Conservation (phyloP, 2,113 vertebrate species). For the Aramus guarauna region DNA sequence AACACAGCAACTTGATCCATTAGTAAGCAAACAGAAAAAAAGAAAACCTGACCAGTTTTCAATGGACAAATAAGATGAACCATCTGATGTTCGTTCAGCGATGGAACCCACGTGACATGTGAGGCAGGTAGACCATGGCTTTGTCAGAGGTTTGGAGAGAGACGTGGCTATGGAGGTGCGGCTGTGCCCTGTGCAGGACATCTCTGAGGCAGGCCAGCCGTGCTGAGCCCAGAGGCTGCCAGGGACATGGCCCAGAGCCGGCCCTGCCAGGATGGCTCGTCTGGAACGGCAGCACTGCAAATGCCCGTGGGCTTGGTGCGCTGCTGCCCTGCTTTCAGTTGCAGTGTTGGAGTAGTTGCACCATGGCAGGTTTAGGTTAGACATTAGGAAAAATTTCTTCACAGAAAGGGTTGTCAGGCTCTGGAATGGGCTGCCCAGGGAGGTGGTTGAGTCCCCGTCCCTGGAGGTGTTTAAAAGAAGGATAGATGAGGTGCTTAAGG, state of each 20-base stretch:
- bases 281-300: neutral
- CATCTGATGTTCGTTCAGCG: neutral
- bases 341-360: neutral
- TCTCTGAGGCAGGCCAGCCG: neutral
- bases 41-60: neutral
- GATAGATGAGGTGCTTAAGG: too few species aligned
- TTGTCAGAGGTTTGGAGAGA: neutral
- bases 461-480: too few species aligned
- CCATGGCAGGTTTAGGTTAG: too few species aligned
- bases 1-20: neutral
- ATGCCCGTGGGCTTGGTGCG: neutral
- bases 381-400: too few species aligned
- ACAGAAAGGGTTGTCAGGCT: too few species aligned
- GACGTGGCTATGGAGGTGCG: neutral
- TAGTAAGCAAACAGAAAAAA: neutral
- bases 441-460: too few species aligned
- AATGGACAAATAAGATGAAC: neutral
- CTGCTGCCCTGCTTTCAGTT: neutral
- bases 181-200: neutral
- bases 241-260: rapidly evolving
- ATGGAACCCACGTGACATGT: neutral
- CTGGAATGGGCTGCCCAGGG: too few species aligned
- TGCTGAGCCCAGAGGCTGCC: neutral
- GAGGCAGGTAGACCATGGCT: neutral
- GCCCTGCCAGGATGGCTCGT: neutral